These are phyloP conservation scores for Pandemis heparana DNA, from an alignment of 2,888 invertebrate species.

Conservation along the genomic window DNA sequence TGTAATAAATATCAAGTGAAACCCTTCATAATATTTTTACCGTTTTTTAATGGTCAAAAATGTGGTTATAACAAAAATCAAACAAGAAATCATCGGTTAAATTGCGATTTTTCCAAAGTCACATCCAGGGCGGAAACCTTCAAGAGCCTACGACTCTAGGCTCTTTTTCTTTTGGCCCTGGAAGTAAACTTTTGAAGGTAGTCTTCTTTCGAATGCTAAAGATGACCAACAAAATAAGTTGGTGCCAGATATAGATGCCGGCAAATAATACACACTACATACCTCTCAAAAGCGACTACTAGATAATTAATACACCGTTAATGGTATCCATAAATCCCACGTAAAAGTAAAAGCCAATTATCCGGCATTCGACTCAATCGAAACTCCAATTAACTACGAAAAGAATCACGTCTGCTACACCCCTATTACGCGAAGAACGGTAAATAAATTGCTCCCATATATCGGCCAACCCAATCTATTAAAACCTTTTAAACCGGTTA, in stretches of 20 bases:
- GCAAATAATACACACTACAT: neutral
- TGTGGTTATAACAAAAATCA: too few relatives aligned
- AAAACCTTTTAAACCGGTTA: conserved; percentile 43
- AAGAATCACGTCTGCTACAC: conserved; percentile 36
- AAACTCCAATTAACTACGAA: conserved; percentile 41
- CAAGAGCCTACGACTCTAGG: too few relatives aligned
- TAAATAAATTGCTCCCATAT: conserved; percentile 42
- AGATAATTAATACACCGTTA: conserved; percentile 36
- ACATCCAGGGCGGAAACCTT: too few relatives aligned
- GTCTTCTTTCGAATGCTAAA: neutral
- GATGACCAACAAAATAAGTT: neutral
- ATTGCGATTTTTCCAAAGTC: too few relatives aligned
- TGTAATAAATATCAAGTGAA: too few relatives aligned
- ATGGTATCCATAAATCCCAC: conserved; percentile 37
- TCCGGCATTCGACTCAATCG: conserved; percentile 38
- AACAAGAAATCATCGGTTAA: too few relatives aligned
- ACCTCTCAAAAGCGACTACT: conserved; percentile 12
- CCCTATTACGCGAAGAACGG: conserved; percentile 35
- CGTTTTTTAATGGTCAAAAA: too few relatives aligned
- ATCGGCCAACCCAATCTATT: conserved; percentile 42
- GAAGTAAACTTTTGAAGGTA: too few relatives aligned
- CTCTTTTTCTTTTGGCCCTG: too few relatives aligned
- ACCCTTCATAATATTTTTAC: too few relatives aligned
- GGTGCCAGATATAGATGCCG: neutral
- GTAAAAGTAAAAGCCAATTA: conserved; percentile 39